Base-by-base conservation (phyloP, 37 sponge, comb jelly and placozoan species). In the Beroe ovata region DNA sequence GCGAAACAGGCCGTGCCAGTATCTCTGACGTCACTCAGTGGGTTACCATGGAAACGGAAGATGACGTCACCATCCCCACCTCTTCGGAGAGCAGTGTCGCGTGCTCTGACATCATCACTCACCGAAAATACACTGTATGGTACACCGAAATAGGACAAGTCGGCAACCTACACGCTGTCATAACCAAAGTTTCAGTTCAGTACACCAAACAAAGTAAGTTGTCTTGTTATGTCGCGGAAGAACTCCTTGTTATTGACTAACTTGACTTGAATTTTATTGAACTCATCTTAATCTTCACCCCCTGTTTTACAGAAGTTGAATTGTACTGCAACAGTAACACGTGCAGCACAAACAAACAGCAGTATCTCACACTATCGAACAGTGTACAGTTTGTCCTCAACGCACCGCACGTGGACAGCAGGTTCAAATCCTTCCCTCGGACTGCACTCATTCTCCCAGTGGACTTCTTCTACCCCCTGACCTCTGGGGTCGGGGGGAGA, bases 381-480 rank as follows among this genome's bases (percentile, higher is more conserved):
- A 41, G 47, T 41, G 84, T 77, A 8, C 84, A 77, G 84, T 77
- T 77, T 29, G 11, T 36, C 84, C n/a, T 32, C 47, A 39, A 77
- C 42, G n/a, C 84, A 25, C 54, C 84, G 26, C 1, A 11, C 1
- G 54, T n/a, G 18, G 4, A 39, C 25, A 8, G 33, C 84, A 39
- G 84, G n/a, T 77, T 36, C 84, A 77, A 42, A 23, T 23, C 33
- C 28, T 21, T 32, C 54, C 84, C 84, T 23, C 21, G 54, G 21
- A 77, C 84, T n/a, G 33, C 84, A 3, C 36, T 36, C 2, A 33
- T 77, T 20, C 54, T 77, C n/a, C 84, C 84, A 21, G 22, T 39
- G 14, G 54, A 77, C 84, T 77, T 77, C 54, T 77, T 77, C 84
- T 77, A 77, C 54, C 84, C 84, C 11, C 21, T 77, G 0, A 77